These are phyloP conservation scores for Hypsibius dujardini DNA, from an alignment of 1,140 invertebrate species.

Conservation along the genomic window DNA sequence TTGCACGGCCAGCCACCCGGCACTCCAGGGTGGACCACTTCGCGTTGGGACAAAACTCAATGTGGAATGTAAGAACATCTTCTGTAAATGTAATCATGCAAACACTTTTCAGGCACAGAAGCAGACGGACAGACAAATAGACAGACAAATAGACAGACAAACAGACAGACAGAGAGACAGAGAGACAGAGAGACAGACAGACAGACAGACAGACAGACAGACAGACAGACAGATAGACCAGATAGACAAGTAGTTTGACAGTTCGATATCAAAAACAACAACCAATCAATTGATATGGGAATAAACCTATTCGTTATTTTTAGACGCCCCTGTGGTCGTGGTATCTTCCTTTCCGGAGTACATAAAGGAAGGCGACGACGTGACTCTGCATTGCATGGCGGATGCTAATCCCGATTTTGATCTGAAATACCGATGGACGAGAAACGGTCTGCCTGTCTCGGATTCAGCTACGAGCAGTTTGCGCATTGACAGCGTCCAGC, in stretches of 20 bases:
- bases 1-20: neutral
- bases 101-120: no score
- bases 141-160: no score
- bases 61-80: conserved; percentile 6
- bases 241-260: no score
- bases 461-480: neutral
- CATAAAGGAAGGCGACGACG: conserved; percentile 5
- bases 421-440: conserved; percentile 14
- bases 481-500: neutral
- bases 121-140: no score
- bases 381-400: neutral
- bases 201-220: no score
- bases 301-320: neutral
- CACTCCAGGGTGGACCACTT: neutral
- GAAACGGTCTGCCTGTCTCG: conserved; percentile 3
- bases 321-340: neutral
- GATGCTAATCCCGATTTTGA: conserved; percentile 13
- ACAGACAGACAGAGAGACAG: no score
- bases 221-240: no score
- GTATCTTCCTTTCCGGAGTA: neutral
- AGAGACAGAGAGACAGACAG: no score
- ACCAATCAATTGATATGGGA: no score
- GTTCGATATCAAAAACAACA: no score
- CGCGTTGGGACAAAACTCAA: neutral
- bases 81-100: no score